These are phyloP conservation scores for Sprattus sprattus DNA, from an alignment of 2,113 vertebrate genomes.

Conservation along the genomic window DNA sequence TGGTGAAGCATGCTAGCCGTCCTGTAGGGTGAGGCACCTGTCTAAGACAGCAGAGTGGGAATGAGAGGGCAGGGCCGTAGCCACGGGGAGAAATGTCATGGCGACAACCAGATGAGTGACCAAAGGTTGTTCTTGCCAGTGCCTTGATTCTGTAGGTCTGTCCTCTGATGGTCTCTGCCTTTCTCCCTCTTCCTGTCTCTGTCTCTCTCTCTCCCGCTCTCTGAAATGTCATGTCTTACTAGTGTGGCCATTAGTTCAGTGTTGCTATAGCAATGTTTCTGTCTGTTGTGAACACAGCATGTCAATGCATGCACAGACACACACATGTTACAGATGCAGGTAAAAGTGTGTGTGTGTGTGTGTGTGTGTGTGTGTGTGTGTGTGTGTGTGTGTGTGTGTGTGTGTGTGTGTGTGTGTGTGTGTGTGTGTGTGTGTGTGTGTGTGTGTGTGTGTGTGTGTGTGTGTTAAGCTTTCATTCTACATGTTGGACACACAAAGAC, in stretches of 20 bases:
- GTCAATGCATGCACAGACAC: background rate
- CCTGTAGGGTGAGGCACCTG: background rate
- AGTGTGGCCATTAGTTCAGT: too few relatives aligned
- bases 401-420: background rate
- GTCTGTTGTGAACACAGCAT: background rate
- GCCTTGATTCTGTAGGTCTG: too few relatives aligned
- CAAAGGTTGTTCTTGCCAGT: background rate
- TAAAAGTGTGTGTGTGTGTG: too few relatives aligned
- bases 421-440: too few relatives aligned
- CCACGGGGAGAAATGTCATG: background rate
- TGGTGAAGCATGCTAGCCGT: background rate
- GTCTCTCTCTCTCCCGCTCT: too few relatives aligned
- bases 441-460: background rate
- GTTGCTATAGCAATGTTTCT: background rate
- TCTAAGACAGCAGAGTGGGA: background rate
- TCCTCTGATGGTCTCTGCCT: background rate
- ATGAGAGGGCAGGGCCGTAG: background rate
- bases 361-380: background rate
- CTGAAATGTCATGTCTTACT: too few relatives aligned
- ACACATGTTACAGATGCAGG: background rate
- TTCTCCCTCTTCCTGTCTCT: too few relatives aligned
- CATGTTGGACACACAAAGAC: background rate
- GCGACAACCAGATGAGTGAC: background rate
- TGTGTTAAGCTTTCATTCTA: background rate
- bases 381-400: background rate